Evolutionary conservation across 2,797 vertebrate species (phyloP).

Genomic region (Bryconaethiops microstoma): DNA sequence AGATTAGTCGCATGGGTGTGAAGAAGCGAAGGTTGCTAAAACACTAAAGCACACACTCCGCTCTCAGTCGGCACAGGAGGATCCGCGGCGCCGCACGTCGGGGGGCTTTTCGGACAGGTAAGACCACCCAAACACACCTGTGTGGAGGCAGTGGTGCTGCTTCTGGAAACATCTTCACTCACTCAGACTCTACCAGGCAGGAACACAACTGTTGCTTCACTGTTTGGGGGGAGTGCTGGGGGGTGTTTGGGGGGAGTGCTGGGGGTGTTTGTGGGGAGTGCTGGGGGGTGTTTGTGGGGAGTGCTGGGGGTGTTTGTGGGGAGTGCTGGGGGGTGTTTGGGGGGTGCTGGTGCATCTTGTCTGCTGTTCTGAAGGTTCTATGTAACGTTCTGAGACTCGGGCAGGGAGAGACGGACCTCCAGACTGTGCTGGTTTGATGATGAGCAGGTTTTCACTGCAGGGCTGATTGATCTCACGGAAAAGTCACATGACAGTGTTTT

Average conservation of each 20-base stretch:
- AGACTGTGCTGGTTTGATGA: background rate
- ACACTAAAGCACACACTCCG: conserved; percentile 33
- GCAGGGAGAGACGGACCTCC: no score
- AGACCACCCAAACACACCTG: conserved; percentile 13
- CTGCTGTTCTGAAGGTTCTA: no score
- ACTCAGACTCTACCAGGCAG: background rate
- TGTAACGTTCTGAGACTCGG: no score
- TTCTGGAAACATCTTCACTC: background rate
- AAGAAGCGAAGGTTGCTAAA: conserved; percentile 53
- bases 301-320: no score
- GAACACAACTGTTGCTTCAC: conserved; percentile 7
- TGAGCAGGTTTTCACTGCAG: background rate
- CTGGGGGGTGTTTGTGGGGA: no score
- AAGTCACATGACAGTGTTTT: no score
- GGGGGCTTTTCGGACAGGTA: conserved; percentile 39
- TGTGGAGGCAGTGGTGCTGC: conserved; percentile 21
- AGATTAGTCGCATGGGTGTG: conserved; percentile 72
- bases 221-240: background rate
- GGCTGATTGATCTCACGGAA: background rate
- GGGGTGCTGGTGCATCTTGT: no score
- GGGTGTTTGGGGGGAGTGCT: background rate
- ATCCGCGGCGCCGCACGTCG: conserved; percentile 7
- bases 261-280: no score
- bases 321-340: no score
- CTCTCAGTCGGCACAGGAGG: conserved; percentile 24